These are phyloP conservation scores for Acromyrmex echinatior DNA, from an alignment of 1,140 invertebrate genomes.

Conservation along the genomic window DNA sequence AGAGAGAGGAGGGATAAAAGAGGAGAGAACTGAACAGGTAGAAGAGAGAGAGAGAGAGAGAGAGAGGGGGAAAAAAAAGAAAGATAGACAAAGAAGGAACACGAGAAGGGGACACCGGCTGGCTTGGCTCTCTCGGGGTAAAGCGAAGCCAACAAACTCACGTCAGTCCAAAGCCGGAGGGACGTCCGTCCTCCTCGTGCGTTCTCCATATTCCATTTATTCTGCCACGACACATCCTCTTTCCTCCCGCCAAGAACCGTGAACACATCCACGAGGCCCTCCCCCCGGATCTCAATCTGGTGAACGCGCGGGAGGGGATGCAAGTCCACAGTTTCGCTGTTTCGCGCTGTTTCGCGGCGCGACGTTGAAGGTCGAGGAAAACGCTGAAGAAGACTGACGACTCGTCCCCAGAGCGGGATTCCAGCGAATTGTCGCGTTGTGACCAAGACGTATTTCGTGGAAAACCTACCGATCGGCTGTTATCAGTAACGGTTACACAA, in stretches of 20 bases:
- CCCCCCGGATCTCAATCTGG: neutral
- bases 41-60: slow-evolving; percentile 42
- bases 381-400: neutral
- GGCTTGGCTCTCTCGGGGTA: slow-evolving; percentile 74
- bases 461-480: neutral
- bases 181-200: slow-evolving; percentile 78
- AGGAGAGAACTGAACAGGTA: slow-evolving; percentile 49
- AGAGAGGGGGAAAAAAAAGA: neutral
- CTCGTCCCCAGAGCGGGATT: neutral
- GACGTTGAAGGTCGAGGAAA: slow-evolving; percentile 1
- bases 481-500: neutral
- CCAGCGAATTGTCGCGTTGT: neutral
- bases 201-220: slow-evolving; percentile 5
- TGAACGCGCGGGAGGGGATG: neutral
- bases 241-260: neutral
- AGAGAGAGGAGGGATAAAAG: slow-evolving; percentile 41
- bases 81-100: neutral
- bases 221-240: neutral
- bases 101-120: slow-evolving; percentile 65
- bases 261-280: neutral
- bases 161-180: slow-evolving; percentile 81
- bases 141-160: slow-evolving; percentile 85
- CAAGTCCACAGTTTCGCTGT: neutral
- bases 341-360: neutral
- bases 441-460: neutral